Conservation (phyloP, 2,113 vertebrate species). For the Crotalus horridus region DNA sequence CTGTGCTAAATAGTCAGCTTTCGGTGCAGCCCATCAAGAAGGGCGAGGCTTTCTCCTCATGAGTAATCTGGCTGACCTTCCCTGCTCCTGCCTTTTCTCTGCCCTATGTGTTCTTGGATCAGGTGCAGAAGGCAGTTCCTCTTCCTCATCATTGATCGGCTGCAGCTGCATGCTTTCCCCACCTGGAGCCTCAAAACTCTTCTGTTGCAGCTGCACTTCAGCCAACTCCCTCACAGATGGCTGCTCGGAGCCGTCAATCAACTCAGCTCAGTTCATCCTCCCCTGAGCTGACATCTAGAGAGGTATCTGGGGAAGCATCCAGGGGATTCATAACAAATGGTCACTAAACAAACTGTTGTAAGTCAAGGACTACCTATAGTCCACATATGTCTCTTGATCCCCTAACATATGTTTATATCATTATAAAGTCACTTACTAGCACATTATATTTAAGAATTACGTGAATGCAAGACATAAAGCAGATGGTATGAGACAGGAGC, state of each 20-base stretch:
- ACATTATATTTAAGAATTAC: not conserved
- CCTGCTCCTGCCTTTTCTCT: not conserved
- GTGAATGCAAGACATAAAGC: not conserved
- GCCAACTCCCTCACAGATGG: not conserved
- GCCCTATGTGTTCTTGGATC: not conserved
- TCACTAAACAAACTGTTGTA: not conserved
- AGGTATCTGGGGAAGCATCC: not conserved
- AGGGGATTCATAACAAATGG: not conserved
- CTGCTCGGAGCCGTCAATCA: not conserved
- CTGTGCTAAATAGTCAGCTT: not conserved
- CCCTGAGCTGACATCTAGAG: not conserved
- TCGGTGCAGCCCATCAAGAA: not conserved
- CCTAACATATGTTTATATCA: not conserved
- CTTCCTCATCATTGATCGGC: too few relatives aligned
- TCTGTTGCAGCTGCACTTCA: not conserved
- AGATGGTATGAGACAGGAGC: not conserved
- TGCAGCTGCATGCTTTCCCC: too few relatives aligned
- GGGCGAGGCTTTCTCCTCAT: not conserved
- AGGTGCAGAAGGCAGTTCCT: not conserved
- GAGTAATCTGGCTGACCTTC: not conserved
- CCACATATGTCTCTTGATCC: not conserved
- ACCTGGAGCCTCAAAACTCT: not conserved
- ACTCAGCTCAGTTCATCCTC: not conserved
- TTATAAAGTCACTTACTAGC: not conserved
- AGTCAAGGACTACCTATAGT: not conserved